These are phyloP conservation scores for Drosophila imparisetae DNA, from an alignment of 2,888 invertebrate genomes.

Conservation along the genomic window DNA sequence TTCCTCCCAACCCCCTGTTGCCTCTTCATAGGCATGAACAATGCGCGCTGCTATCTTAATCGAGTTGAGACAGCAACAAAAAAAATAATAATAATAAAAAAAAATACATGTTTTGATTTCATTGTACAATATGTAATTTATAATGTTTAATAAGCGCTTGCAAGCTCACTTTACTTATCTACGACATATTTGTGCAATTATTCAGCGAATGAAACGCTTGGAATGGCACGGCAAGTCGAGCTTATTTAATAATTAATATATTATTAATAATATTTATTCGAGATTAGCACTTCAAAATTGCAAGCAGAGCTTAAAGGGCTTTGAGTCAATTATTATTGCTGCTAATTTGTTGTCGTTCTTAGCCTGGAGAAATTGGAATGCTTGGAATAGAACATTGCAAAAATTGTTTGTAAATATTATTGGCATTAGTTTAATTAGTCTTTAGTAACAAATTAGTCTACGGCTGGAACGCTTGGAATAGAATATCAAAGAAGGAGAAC, in stretches of 20 bases:
- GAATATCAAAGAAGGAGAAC: background rate
- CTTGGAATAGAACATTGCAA: background rate
- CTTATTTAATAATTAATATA: background rate
- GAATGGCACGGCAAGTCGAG: conserved; percentile 7
- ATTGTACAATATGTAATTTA: conserved; percentile 68
- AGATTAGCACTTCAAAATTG: background rate
- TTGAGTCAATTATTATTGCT: background rate
- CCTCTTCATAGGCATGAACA: conserved; percentile 37
- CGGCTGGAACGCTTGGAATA: background rate
- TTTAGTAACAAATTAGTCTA: background rate
- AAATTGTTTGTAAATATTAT: background rate
- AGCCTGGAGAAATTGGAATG: background rate
- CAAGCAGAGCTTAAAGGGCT: background rate
- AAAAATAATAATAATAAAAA: background rate
- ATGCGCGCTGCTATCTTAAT: conserved; percentile 62
- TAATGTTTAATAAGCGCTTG: conserved; percentile 67
- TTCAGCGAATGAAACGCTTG: conserved; percentile 1
- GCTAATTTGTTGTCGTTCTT: background rate
- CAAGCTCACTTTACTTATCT: conserved; percentile 25
- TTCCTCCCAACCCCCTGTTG: background rate
- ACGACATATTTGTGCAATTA: conserved; percentile 8
- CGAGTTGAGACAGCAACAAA: conserved; percentile 37
- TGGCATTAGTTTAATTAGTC: too few relatives aligned
- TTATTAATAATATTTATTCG: background rate
- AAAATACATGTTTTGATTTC: conserved; percentile 55